A percentile compares a stretch with the other conserved stretches of the same genome.
Evolutionary conservation across 1,140 invertebrate species (phyloP).

Genomic region (Dryas iulia): DNA sequence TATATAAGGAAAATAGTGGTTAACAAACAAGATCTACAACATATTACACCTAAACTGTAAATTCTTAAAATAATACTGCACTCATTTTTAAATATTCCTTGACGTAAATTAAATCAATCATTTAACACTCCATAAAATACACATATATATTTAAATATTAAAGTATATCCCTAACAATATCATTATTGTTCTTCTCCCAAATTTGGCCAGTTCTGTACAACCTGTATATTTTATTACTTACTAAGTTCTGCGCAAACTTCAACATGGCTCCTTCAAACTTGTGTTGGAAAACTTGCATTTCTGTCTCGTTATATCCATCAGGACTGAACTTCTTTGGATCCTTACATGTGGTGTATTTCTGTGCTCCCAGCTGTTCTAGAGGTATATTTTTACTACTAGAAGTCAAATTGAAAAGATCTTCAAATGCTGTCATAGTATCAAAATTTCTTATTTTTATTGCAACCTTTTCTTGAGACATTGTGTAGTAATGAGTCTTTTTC

Average conservation of each 20-base stretch:
- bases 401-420: conserved; percentile 67
- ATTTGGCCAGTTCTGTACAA: conserved; percentile 73
- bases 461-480: conserved; percentile 52
- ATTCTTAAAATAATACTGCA: neutral
- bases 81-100: neutral
- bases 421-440: conserved; percentile 68
- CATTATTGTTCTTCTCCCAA: conserved; percentile 64
- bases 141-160: conserved; percentile 26
- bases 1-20: neutral
- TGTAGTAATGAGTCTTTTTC: conserved; percentile 76
- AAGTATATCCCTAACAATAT: conserved; percentile 68
- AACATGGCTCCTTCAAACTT: conserved; percentile 77
- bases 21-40: conserved; percentile 5
- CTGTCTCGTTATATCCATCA: conserved; percentile 72
- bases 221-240: conserved; percentile 74
- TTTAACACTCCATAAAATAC: conserved; percentile 4
- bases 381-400: conserved; percentile 46
- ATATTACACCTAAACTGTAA: conserved; percentile 1
- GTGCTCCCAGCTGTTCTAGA: conserved; percentile 60
- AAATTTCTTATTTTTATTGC: conserved; percentile 67
- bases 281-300: conserved; percentile 74
- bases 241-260: conserved; percentile 65
- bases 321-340: conserved; percentile 61
- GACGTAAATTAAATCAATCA: neutral
- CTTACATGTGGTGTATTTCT: conserved; percentile 75